Conservation (phyloP, 2,113 vertebrate species). For the Rhinolophus sinicus region DNA sequence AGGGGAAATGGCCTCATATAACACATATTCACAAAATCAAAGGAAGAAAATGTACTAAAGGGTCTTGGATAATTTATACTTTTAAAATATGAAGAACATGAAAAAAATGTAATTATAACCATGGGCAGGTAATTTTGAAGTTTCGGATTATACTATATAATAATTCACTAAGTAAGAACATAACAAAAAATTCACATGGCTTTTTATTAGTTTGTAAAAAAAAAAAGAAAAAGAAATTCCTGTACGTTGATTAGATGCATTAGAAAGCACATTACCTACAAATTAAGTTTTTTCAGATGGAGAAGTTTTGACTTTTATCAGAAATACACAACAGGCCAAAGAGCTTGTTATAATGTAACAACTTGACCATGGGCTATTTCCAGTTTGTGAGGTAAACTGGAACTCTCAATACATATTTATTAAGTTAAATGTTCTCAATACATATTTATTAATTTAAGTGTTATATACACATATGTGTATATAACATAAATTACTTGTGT, state of each 20-base stretch:
- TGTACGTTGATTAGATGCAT: not conserved
- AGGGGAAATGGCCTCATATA: not conserved
- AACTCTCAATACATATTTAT: not conserved
- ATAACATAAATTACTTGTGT: not conserved
- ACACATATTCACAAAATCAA: not conserved
- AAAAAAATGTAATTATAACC: not conserved
- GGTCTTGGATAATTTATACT: not conserved
- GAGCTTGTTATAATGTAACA: not conserved
- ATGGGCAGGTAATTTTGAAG: not conserved
- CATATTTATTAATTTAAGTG: not conserved
- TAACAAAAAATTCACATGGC: not conserved
- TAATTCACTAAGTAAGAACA: not conserved
- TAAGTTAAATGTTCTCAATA: not conserved
- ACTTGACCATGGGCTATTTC: not conserved
- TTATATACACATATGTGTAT: not conserved
- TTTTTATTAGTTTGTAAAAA: not conserved
- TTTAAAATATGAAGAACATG: not conserved
- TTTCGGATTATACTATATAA: not conserved
- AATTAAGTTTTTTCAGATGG: not conserved
- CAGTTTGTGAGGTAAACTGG: not conserved
- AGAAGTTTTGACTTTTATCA: not conserved
- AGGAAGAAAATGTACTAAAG: not conserved
- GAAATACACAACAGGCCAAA: not conserved
- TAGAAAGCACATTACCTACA: not conserved
- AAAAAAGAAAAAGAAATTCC: not conserved